A percentile compares a stretch with the other conserved stretches of the same genome.
Conservation (phyloP, 2,888 invertebrate genomes). For the Scaptomyza tumidula region DNA sequence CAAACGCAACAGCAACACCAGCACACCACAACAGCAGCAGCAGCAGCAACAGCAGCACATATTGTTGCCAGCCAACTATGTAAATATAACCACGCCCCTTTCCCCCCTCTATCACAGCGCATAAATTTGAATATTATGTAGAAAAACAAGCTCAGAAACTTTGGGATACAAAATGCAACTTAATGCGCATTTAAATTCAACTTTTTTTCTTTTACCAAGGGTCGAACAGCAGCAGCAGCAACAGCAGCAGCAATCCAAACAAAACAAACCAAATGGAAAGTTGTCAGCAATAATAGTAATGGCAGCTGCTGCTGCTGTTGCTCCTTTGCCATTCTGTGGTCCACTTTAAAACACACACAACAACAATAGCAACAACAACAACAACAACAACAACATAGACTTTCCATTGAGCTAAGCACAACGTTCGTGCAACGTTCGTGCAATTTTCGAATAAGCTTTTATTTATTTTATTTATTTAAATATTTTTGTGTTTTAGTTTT, state of each 20-base stretch:
- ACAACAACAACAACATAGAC: slow-evolving; percentile 35
- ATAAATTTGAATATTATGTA: slow-evolving; percentile 63
- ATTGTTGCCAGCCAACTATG: slow-evolving; percentile 34
- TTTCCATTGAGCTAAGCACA: slow-evolving; percentile 53
- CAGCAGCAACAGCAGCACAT: slow-evolving; percentile 2
- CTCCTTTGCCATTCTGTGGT: slow-evolving; percentile 2
- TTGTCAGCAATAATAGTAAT: slow-evolving; percentile 9
- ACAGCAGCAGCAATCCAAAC: not conserved
- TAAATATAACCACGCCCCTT: slow-evolving; percentile 43
- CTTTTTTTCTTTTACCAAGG: slow-evolving; percentile 11
- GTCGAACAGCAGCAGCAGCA: not conserved
- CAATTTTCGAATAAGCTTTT: slow-evolving; percentile 48
- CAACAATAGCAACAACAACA: slow-evolving; percentile 19
- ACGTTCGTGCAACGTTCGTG: slow-evolving; percentile 48
- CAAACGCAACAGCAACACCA: slow-evolving; percentile 4
- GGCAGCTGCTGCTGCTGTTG: not conserved
- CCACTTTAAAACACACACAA: slow-evolving; percentile 4
- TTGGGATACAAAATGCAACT: slow-evolving; percentile 53
- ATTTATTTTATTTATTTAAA: slow-evolving; percentile 67
- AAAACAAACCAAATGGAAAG: slow-evolving; percentile 41
- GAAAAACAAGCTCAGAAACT: slow-evolving; percentile 15
- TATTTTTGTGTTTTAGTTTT: slow-evolving; percentile 39
- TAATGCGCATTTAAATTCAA: slow-evolving; percentile 69
- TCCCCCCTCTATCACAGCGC: slow-evolving; percentile 29
- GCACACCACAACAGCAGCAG: not conserved